Evolutionary conservation across 2,797 vertebrate genomes (phyloP), one percentile per base, ranked within the genome.

Genomic region (Dendrocincla fuliginosa): DNA sequence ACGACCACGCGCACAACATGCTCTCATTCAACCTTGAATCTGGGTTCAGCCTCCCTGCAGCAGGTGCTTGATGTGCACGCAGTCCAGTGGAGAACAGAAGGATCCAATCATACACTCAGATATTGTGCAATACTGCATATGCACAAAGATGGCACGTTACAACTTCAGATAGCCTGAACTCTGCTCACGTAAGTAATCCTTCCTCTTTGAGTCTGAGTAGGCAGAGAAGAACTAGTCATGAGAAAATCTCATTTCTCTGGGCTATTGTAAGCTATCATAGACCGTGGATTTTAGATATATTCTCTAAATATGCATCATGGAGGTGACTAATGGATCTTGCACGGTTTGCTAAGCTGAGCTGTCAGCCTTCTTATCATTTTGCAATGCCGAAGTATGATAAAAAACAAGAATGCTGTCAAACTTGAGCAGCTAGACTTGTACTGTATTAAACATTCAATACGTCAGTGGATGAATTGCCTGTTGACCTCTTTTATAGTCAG

Each of bases 351-450:
- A 74, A 94, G 53, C 91, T 93, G 85, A 94, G 88, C 56, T 92
- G 90, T 94, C 76, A 81, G 39, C 55, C 35, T 68, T 20, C 89
- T 93, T 96, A 93, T 92, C 93, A 50, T 91, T 94, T 93, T 90
- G 89, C 80, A 93, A 93, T 70, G 88, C 67, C 60, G 11, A 74
- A 82, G 80, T 78, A 84, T 64, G 87, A 96, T 91, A 95, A 79
- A 86, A 92, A 93, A 74, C 53, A 96, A 96, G 95, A 96, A 96
- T 96, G 95, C 83, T 90, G 96, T 91, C 78, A 91, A 24, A 96
- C 94, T 71, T 83, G 96, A 96, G 82, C 84, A 81, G 85, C 87
- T 87, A 56, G 86, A 77, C 79, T 76, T 73, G 67, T 50, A 44
- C 56, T 44, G n/a, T 90, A 91, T 86, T 70, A 63, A 90, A 81